Conservation (phyloP, 2,797 vertebrate genomes). For the Cossypha polioptera region DNA sequence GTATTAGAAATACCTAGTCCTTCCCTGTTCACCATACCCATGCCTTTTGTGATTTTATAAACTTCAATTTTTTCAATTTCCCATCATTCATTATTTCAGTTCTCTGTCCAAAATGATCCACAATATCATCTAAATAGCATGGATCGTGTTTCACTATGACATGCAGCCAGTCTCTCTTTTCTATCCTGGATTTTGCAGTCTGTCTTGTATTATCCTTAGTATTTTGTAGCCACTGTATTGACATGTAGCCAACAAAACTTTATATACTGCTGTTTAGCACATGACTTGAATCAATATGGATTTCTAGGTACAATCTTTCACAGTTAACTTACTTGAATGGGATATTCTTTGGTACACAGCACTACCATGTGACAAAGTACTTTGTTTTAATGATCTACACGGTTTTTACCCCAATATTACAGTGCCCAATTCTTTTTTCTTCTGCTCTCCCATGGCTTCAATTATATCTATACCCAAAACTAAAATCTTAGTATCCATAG, state of each 20-base stretch:
- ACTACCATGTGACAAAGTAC: not conserved
- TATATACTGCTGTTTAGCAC: not conserved
- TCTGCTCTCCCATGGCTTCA: not conserved
- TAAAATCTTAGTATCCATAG: not conserved
- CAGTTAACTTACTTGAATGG: not conserved
- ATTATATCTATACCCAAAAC: not conserved
- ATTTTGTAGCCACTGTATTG: not conserved
- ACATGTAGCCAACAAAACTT: not conserved
- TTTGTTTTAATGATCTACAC: not conserved
- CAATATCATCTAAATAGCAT: not conserved
- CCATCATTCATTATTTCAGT: not conserved
- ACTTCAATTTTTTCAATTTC: not conserved
- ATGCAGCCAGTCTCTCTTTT: not conserved
- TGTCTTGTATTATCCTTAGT: not conserved
- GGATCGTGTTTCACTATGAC: not conserved
- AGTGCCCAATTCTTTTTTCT: not conserved
- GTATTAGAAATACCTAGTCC: not conserved
- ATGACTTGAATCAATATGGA: not conserved
- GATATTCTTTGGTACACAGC: not conserved
- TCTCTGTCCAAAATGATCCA: not conserved
- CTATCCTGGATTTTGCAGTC: not conserved
- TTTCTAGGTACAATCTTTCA: not conserved
- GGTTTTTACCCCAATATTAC: not conserved
- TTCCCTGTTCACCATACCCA: not conserved
- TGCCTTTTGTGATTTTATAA: not conserved